These are phyloP conservation scores for Folsomia manolachei DNA, from an alignment of 2,888 invertebrate species.

Conservation along the genomic window DNA sequence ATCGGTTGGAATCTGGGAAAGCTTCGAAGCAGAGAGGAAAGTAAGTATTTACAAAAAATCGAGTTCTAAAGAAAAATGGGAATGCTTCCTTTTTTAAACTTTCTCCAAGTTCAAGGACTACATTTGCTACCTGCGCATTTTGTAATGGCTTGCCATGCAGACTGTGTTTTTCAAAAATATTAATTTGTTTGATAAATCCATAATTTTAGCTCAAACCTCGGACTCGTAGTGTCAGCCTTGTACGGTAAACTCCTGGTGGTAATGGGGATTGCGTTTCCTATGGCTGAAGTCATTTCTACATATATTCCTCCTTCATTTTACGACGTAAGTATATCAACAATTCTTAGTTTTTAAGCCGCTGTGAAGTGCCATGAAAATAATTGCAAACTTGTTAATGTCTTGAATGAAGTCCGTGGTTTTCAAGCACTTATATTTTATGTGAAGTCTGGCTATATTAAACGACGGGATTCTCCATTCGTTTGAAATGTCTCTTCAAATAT, in stretches of 20 bases:
- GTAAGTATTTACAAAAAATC: constrained; percentile 39
- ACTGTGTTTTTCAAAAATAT: no score
- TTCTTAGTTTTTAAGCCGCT: background rate
- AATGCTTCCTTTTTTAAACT: no score
- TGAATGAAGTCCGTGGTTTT: no score
- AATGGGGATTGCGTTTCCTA: constrained; percentile 91
- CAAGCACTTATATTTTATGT: background rate
- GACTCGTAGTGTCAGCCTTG: constrained; percentile 83
- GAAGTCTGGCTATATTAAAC: no score
- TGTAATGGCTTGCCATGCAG: no score
- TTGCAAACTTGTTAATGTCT: no score
- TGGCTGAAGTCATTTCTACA: constrained; percentile 92
- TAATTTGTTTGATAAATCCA: no score
- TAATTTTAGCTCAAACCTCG: constrained; percentile 75
- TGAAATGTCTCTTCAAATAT: no score
- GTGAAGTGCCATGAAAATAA: background rate
- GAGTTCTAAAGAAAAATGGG: no score
- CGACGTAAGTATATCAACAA: constrained; percentile 66
- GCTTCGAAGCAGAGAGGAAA: constrained; percentile 42
- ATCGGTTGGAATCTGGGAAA: constrained; percentile 21
- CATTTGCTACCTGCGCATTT: no score
- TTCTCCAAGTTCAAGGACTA: no score
- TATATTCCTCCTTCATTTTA: constrained; percentile 91
- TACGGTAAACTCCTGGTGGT: constrained; percentile 91
- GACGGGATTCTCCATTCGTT: no score